Evolutionary conservation across 2,888 invertebrate species (phyloP).

Genomic region (Asteroscopus sphinx): DNA sequence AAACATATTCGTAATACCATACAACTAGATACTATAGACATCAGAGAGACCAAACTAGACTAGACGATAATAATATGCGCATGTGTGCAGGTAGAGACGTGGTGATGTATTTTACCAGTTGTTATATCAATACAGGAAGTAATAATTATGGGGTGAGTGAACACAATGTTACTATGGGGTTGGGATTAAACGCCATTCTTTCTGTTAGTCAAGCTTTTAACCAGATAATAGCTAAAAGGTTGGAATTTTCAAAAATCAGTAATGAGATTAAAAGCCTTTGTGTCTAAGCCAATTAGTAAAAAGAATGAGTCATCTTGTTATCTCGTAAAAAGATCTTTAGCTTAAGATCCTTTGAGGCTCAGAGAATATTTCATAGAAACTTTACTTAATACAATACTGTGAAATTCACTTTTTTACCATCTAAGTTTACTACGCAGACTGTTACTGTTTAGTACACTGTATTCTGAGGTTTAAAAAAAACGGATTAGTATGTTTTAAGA

Average conservation of each 20-base stretch:
- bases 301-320: neutral
- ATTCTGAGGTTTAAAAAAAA: no score
- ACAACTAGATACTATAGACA: no score
- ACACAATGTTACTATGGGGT: constrained; percentile 42
- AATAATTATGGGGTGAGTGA: constrained; percentile 57
- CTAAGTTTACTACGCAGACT: no score
- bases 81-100: constrained; percentile 2
- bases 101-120: constrained; percentile 41
- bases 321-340: neutral
- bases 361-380: neutral
- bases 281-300: neutral
- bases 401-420: no score
- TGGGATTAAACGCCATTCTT: constrained; percentile 22
- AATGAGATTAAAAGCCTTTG: neutral
- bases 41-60: neutral
- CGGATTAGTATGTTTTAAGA: no score
- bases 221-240: constrained; percentile 14
- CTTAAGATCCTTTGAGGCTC: neutral
- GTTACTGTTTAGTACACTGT: no score
- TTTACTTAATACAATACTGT: no score
- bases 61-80: constrained; percentile 1
- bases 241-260: neutral
- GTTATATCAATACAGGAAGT: constrained; percentile 71
- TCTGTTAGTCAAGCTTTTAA: constrained; percentile 28
- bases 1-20: no score